These are phyloP conservation scores for Verasper variegatus DNA, from an alignment of 2,113 vertebrate genomes.

Conservation along the genomic window DNA sequence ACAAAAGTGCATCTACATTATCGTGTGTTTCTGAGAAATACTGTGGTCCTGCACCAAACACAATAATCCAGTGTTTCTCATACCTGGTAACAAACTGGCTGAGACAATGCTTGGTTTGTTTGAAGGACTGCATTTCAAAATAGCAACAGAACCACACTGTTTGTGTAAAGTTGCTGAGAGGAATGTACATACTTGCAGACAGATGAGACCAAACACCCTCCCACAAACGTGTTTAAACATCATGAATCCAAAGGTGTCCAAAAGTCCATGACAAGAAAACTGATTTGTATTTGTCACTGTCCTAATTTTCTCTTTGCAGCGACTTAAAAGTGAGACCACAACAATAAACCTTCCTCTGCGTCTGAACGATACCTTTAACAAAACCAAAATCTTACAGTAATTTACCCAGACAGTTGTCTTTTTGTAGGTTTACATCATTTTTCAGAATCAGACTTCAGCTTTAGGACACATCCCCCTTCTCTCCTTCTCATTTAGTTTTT, in stretches of 20 bases:
- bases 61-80: constrained; percentile 13
- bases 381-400: background rate
- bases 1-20: background rate
- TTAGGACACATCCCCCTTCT: background rate
- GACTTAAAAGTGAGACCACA: background rate
- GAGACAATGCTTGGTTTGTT: constrained; percentile 25
- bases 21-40: background rate
- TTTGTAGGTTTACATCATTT: background rate
- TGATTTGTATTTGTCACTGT: background rate
- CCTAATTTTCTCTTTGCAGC: background rate
- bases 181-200: constrained; percentile 18
- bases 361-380: background rate
- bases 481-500: background rate
- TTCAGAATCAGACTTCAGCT: background rate
- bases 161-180: constrained; percentile 4
- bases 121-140: constrained; percentile 18
- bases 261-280: background rate
- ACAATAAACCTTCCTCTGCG: background rate
- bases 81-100: constrained; percentile 6
- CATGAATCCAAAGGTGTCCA: background rate
- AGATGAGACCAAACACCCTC: background rate
- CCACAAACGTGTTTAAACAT: background rate
- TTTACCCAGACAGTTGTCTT: too few relatives aligned
- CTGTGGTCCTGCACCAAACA: background rate
- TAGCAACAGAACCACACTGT: constrained; percentile 10